Percentiles rank a stretch among this genome's conserved stretches.
phyloP scores from a whole-genome alignment of 23 tunicate species.

The Ascidia mentula region DNA sequence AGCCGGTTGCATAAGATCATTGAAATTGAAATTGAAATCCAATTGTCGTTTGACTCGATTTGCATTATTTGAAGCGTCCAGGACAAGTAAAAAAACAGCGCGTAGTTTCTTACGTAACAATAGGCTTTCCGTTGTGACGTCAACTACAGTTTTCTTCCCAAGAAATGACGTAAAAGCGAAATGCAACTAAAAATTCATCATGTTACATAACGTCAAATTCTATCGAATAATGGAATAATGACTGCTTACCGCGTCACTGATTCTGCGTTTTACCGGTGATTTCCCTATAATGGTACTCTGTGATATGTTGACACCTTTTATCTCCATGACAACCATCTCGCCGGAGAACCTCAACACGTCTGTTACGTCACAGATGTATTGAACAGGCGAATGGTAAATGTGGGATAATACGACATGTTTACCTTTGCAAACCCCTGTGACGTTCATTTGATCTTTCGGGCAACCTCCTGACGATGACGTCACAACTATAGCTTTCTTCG shows the following conservation, averaged over 20 bases:
- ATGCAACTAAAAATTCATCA: neutral
- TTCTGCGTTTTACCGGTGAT: neutral
- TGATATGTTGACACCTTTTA: neutral
- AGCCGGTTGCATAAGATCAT: neutral
- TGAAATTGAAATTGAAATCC: neutral
- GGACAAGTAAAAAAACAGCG: neutral
- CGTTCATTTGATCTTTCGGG: neutral
- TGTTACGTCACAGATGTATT: neutral
- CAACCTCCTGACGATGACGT: neutral
- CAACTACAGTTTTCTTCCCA: neutral
- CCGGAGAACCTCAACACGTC: neutral
- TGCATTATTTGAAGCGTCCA: neutral
- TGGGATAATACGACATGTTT: neutral
- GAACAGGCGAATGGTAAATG: neutral
- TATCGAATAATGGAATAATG: neutral
- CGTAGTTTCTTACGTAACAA: neutral
- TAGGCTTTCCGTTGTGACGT: neutral
- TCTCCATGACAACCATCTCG: conserved; percentile 4
- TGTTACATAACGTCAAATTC: neutral
- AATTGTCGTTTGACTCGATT: neutral
- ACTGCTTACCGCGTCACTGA: neutral
- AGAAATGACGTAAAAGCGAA: neutral
- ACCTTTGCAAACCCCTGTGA: neutral
- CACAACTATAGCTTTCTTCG: neutral
- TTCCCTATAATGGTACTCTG: neutral